A percentile compares a stretch with the other conserved stretches of the same genome.
Conservation (phyloP, 2,113 vertebrate genomes). For the rat (Rattus norvegicus) region GRCr8 NC_086020.1:112221001-112221500, state of each 20-base stretch:
- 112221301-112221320: not conserved
- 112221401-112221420: not conserved
- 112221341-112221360: not conserved
- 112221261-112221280: not conserved
- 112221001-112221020: not conserved
- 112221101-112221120: not conserved
- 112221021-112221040: not conserved
- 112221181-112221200: too few relatives aligned
- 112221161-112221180: not conserved
- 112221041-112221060: not conserved
- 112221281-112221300: not conserved
- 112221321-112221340: not conserved
- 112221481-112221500: conserved; percentile 1
- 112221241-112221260: not conserved
- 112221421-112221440: not conserved
- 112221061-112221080: not conserved
- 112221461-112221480: not conserved
- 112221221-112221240: too few relatives aligned
- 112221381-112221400: not conserved
- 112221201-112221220: too few relatives aligned
- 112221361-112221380: not conserved
- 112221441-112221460: not conserved
- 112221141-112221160: not conserved
- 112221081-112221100: not conserved
- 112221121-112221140: not conserved